phyloP scores from a whole-genome alignment of 2,113 vertebrate species.

The Salvelinus fontinalis region DNA sequence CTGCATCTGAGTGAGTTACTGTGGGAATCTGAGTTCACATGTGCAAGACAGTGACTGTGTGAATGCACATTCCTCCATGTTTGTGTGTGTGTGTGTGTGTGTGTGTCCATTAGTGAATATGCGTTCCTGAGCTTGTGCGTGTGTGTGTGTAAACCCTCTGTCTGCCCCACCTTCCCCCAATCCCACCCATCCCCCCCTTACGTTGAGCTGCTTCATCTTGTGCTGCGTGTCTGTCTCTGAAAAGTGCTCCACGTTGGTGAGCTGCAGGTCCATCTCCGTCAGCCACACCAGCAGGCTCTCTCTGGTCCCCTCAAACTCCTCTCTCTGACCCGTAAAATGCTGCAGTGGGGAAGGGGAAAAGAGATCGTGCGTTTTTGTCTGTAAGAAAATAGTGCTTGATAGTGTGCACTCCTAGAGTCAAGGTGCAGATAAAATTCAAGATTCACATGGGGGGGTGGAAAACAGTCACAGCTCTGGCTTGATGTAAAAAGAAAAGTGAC shows the following conservation, averaged over 20 bases:
- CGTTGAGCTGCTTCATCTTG: conserved; percentile 92
- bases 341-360: conserved; percentile 43
- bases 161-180: no score
- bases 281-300: conserved; percentile 92
- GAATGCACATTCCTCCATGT: background rate
- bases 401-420: no score
- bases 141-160: background rate
- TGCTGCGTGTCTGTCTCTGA: conserved; percentile 89
- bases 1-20: no score
- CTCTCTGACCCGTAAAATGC: conserved; percentile 90
- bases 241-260: conserved; percentile 95
- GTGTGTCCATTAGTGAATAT: background rate
- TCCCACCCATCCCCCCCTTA: conserved; percentile 56
- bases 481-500: no score
- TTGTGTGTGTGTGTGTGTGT: background rate
- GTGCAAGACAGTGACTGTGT: background rate
- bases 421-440: no score
- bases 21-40: no score
- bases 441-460: no score
- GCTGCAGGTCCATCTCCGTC: conserved; percentile 94
- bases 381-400: no score
- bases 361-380: no score
- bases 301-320: conserved; percentile 89
- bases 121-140: background rate
- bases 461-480: no score